These are phyloP conservation scores for Trachelus iudaicus DNA, from an alignment of 2,888 invertebrate species.

Conservation along the genomic window DNA sequence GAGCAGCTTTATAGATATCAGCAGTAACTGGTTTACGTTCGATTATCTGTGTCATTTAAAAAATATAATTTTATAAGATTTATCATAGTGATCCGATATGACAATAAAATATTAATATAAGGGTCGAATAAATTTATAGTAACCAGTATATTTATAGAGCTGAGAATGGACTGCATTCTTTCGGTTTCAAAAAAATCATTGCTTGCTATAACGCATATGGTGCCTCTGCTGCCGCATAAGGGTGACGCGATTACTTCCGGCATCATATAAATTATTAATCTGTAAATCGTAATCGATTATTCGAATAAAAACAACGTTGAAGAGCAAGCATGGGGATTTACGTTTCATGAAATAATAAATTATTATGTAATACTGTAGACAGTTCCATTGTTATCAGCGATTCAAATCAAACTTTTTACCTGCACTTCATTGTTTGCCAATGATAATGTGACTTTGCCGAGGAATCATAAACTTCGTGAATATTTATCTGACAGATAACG, in stretches of 20 bases:
- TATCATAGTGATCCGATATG: too few species aligned
- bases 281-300: conserved; percentile 27
- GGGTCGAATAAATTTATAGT: conserved; percentile 5
- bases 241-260: conserved; percentile 50
- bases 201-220: conserved; percentile 44
- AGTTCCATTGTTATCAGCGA: too few species aligned
- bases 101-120: neutral
- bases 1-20: conserved; percentile 51
- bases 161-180: conserved; percentile 27
- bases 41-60: conserved; percentile 28
- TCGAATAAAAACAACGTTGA: conserved; percentile 17
- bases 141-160: too few species aligned
- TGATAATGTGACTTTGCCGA: conserved; percentile 51
- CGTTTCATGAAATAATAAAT: neutral
- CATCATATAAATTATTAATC: conserved; percentile 42
- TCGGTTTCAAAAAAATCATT: conserved; percentile 33
- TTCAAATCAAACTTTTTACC: conserved; percentile 33
- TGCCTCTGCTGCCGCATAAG: conserved; percentile 31
- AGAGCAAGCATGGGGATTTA: neutral
- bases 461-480: conserved; percentile 39
- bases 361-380: too few species aligned
- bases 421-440: conserved; percentile 54
- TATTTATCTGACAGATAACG: conserved; percentile 43
- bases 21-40: conserved; percentile 36
- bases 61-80: conserved; percentile 8